These are phyloP conservation scores for Cyclargus thomasi DNA, from an alignment of 1,140 invertebrate genomes.

Conservation along the genomic window DNA sequence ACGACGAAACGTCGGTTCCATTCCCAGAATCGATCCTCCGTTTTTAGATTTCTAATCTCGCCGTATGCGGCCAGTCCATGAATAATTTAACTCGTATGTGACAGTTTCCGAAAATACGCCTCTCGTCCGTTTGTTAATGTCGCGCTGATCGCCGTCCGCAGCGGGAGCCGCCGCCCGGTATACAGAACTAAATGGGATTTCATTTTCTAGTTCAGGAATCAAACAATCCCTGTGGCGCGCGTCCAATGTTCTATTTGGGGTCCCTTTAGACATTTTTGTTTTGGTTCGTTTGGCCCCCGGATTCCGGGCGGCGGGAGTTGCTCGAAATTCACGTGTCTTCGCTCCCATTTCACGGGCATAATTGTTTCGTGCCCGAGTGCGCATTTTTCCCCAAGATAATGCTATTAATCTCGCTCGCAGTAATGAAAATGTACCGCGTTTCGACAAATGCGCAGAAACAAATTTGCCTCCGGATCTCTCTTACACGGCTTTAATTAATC, in stretches of 20 bases:
- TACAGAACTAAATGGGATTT: slow-evolving; percentile 60
- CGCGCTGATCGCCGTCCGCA: slow-evolving; percentile 47
- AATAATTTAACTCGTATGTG: slow-evolving; percentile 65
- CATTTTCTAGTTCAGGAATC: slow-evolving; percentile 69
- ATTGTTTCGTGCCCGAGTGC: slow-evolving; percentile 45
- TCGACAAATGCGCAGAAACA: slow-evolving; percentile 35
- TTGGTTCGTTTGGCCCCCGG: slow-evolving; percentile 42
- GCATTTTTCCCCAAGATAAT: slow-evolving; percentile 53
- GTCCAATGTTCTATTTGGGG: slow-evolving; percentile 44
- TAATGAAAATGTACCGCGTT: slow-evolving; percentile 51
- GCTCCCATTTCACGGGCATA: slow-evolving; percentile 32
- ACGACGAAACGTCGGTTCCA: slow-evolving; percentile 26
- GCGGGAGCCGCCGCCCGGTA: slow-evolving; percentile 37
- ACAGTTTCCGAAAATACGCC: slow-evolving; percentile 52
- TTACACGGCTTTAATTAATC: slow-evolving; percentile 1
- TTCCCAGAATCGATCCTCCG: slow-evolving; percentile 35
- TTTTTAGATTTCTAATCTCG: slow-evolving; percentile 60
- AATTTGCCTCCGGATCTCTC: slow-evolving; percentile 32
- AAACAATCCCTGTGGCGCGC: slow-evolving; percentile 51
- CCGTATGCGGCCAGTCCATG: slow-evolving; percentile 52
- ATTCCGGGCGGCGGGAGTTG: slow-evolving; percentile 25
- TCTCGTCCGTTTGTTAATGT: slow-evolving; percentile 61
- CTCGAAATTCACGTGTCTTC: slow-evolving; percentile 34
- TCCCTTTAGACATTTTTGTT: slow-evolving; percentile 54
- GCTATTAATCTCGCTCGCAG: slow-evolving; percentile 46